phyloP scores from a whole-genome alignment of 2,113 vertebrate genomes.

The Dermatemys mawii region DNA sequence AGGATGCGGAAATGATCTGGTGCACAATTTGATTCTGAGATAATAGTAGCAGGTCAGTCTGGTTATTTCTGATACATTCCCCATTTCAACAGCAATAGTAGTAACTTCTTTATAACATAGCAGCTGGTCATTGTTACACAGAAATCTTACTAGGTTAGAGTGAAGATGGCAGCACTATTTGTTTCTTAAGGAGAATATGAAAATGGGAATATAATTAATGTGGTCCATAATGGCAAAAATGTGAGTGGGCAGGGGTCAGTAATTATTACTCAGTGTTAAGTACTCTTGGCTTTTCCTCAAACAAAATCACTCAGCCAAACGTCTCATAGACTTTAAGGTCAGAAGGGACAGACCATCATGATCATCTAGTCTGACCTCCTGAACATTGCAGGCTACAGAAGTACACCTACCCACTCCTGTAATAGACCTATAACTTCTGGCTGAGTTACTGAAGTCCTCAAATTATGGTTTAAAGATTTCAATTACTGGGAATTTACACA shows the following conservation, averaged over 20 bases:
- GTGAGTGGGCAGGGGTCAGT: neutral
- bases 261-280: neutral
- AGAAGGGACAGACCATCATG: too few species aligned
- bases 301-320: neutral
- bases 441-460: too few species aligned
- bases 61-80: neutral
- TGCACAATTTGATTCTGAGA: neutral
- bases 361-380: too few species aligned
- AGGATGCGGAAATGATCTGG: neutral
- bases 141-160: neutral
- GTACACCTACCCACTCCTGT: too few species aligned
- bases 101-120: neutral
- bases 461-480: too few species aligned
- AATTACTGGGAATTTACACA: too few species aligned
- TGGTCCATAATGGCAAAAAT: neutral
- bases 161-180: neutral
- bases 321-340: too few species aligned
- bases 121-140: rapidly evolving
- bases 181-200: neutral
- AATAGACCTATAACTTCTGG: too few species aligned
- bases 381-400: too few species aligned
- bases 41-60: neutral
- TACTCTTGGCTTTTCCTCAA: neutral
- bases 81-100: neutral
- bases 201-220: neutral